phyloP scores from a whole-genome alignment of 23 tunicate genomes.

The Trididemnum clinides region DNA sequence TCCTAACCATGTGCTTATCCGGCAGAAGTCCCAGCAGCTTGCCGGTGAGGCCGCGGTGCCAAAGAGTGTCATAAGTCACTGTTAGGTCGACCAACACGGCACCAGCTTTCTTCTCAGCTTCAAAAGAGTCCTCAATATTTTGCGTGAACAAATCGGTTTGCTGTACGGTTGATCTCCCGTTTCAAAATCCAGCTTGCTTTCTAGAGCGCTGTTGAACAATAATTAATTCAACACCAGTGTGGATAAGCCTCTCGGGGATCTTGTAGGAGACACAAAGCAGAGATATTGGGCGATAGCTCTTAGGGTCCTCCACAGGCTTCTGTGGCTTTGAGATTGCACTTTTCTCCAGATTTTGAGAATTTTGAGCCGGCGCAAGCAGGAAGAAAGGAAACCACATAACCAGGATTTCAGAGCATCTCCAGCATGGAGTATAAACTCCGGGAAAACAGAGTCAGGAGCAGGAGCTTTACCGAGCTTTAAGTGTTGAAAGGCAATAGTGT shows the following conservation, averaged over 20 bases:
- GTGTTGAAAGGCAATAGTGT: background rate
- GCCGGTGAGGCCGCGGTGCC: constrained; percentile 5
- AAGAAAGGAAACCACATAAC: no score
- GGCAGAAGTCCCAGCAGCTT: constrained; percentile 28
- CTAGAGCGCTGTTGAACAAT: constrained; percentile 1
- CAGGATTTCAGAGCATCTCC: background rate
- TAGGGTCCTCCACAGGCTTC: constrained; percentile 10
- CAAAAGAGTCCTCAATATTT: background rate
- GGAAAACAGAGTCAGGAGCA: background rate
- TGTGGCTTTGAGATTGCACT: constrained; percentile 32
- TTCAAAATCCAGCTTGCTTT: constrained; percentile 7
- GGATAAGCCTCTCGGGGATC: constrained; percentile 21
- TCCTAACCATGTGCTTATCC: constrained; percentile 22
- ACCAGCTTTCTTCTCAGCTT: background rate
- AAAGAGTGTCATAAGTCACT: constrained; percentile 16
- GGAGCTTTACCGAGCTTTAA: background rate
- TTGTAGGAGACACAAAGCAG: constrained; percentile 14
- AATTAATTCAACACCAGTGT: constrained; percentile 12
- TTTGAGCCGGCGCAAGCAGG: constrained; percentile 13
- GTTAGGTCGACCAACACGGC: background rate
- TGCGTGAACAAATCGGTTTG: constrained; percentile 15
- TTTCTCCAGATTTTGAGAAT: constrained; percentile 33
- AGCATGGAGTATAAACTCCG: constrained; percentile 16
- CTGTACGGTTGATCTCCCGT: constrained; percentile 3
- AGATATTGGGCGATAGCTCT: constrained; percentile 9